Conservation (phyloP, 2,797 vertebrate species). For the Diplodus puntazzo region DNA sequence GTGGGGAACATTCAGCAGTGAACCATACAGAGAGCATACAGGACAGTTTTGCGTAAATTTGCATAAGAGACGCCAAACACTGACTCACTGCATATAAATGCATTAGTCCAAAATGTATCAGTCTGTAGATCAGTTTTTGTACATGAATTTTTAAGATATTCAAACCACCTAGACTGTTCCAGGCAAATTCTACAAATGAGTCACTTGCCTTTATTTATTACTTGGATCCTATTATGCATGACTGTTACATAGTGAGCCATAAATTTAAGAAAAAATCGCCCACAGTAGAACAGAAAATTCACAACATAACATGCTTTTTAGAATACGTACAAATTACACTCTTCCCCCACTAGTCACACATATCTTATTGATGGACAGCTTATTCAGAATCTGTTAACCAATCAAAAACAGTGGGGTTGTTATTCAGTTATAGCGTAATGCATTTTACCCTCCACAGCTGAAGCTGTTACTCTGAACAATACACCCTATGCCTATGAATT, state of each 20-base stretch:
- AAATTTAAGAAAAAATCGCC: not conserved
- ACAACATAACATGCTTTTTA: not conserved
- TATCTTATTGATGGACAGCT: constrained; percentile 11
- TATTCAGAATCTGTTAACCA: constrained; percentile 18
- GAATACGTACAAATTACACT: not conserved
- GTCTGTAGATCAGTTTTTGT: not conserved
- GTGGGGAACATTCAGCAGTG: not conserved
- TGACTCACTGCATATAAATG: not conserved
- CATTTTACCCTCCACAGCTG: constrained; percentile 14
- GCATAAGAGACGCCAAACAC: not conserved
- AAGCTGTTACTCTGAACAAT: constrained; percentile 37
- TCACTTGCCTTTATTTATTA: not conserved
- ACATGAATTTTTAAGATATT: not conserved
- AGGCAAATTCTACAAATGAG: not conserved
- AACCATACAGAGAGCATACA: constrained; percentile 1
- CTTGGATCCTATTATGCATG: not conserved
- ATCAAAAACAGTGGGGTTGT: constrained; percentile 20
- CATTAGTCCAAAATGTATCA: not conserved
- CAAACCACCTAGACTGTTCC: not conserved
- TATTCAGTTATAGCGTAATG: constrained; percentile 8
- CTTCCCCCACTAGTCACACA: not conserved
- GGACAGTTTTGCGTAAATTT: constrained; percentile 1
- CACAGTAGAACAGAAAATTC: not conserved
- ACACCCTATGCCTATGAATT: constrained; percentile 41
- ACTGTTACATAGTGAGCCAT: not conserved